These are phyloP conservation scores for Acronicta leporina DNA, from an alignment of 2,888 invertebrate genomes.

Conservation along the genomic window DNA sequence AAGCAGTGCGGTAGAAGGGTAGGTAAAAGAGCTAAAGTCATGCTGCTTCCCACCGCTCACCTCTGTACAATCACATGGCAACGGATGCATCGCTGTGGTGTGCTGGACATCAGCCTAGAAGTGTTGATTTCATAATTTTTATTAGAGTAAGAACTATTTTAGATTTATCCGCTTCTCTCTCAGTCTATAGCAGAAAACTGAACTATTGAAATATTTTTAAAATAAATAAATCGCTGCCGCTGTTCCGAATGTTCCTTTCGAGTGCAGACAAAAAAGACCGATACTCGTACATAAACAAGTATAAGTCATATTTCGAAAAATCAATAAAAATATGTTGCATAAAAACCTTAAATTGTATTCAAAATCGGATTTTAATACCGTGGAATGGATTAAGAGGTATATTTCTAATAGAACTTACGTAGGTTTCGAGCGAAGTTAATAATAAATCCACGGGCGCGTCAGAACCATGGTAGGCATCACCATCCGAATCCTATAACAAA, in stretches of 20 bases:
- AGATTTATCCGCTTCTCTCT: too few species aligned
- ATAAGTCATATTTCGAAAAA: too few species aligned
- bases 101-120: conserved; percentile 54
- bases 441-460: conserved; percentile 19
- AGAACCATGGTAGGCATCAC: conserved; percentile 22
- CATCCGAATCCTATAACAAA: conserved; percentile 36
- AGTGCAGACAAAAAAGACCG: not conserved
- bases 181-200: too few species aligned
- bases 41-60: conserved; percentile 47
- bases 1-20: conserved; percentile 31
- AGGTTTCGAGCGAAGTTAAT: conserved; percentile 14
- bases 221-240: not conserved
- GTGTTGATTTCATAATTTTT: conserved; percentile 38
- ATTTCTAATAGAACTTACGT: conserved; percentile 37
- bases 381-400: too few species aligned
- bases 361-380: too few species aligned
- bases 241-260: not conserved
- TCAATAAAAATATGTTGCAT: too few species aligned
- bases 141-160: too few species aligned
- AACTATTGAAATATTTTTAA: too few species aligned
- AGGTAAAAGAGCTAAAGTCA: conserved; percentile 31
- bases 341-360: too few species aligned
- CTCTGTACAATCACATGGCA: conserved; percentile 56
- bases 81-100: conserved; percentile 34
- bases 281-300: not conserved